Evolutionary conservation across 2,888 invertebrate species (phyloP).

Genomic region (Diarsia mendica): DNA sequence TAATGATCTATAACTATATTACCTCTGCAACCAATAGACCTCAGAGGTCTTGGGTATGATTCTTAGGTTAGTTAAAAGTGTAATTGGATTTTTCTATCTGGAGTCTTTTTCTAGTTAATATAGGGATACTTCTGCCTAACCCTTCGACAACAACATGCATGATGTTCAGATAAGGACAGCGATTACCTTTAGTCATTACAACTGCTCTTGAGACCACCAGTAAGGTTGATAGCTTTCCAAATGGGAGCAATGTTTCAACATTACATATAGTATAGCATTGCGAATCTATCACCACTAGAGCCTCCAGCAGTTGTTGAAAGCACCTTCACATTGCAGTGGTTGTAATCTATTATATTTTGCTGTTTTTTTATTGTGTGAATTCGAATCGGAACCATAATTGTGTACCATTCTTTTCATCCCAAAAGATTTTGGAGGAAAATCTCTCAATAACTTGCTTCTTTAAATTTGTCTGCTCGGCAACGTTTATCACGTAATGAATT

Average conservation of each 20-base stretch:
- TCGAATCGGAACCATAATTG: background rate
- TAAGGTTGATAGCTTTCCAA: conserved; percentile 10
- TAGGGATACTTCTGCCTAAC: background rate
- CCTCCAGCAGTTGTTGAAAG: background rate
- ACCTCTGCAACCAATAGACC: background rate
- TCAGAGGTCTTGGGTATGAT: background rate
- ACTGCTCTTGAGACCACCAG: conserved; percentile 20
- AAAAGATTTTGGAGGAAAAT: background rate
- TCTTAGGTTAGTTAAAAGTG: background rate
- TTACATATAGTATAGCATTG: conserved; percentile 26
- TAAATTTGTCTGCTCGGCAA: too few species aligned
- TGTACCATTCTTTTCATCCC: background rate
- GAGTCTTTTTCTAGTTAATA: background rate
- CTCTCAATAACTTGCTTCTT: background rate
- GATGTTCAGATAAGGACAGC: background rate
- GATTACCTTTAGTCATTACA: background rate
- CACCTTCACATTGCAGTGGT: background rate
- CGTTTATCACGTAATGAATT: background rate
- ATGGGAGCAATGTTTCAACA: conserved; percentile 11
- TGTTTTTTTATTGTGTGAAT: background rate
- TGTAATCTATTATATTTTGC: background rate
- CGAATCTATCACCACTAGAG: conserved; percentile 6
- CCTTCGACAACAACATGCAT: background rate
- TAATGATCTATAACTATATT: background rate
- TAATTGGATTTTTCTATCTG: background rate